phyloP scores from a whole-genome alignment of 2,888 invertebrate species.

The Sphaerophoria taeniata region DNA sequence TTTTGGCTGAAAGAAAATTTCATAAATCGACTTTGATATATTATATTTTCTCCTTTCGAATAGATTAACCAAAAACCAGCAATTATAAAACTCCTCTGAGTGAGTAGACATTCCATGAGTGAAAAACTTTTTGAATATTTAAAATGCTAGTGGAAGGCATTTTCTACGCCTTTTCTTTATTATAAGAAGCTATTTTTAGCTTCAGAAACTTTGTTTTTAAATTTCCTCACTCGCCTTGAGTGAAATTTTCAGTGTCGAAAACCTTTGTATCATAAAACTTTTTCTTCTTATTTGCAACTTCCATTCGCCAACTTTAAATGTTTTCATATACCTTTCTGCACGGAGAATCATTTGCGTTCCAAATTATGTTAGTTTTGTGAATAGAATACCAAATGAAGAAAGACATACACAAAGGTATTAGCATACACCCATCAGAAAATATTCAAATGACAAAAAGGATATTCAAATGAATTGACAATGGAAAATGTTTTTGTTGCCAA shows the following conservation, averaged over 20 bases:
- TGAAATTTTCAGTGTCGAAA: constrained; percentile 5
- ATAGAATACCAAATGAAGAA: constrained; percentile 15
- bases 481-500: constrained; percentile 5
- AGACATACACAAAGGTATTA: too few relatives aligned
- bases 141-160: not conserved
- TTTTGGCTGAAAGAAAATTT: too few relatives aligned
- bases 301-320: not conserved
- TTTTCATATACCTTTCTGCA: constrained; percentile 18
- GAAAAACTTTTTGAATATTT: not conserved
- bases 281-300: not conserved
- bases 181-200: not conserved
- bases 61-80: not conserved
- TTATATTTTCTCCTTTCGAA: too few relatives aligned
- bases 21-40: too few relatives aligned
- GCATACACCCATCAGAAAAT: not conserved
- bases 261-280: not conserved
- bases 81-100: not conserved
- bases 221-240: not conserved
- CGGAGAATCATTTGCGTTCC: constrained; percentile 5
- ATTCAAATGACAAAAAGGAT: constrained; percentile 19
- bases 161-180: not conserved
- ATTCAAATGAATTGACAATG: constrained; percentile 20
- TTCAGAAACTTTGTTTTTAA: constrained; percentile 27
- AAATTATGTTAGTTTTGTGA: constrained; percentile 19
- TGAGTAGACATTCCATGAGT: not conserved